These are phyloP conservation scores for Chiroxiphia lanceolata DNA, from an alignment of 2,797 vertebrate genomes.

Conservation along the genomic window DNA sequence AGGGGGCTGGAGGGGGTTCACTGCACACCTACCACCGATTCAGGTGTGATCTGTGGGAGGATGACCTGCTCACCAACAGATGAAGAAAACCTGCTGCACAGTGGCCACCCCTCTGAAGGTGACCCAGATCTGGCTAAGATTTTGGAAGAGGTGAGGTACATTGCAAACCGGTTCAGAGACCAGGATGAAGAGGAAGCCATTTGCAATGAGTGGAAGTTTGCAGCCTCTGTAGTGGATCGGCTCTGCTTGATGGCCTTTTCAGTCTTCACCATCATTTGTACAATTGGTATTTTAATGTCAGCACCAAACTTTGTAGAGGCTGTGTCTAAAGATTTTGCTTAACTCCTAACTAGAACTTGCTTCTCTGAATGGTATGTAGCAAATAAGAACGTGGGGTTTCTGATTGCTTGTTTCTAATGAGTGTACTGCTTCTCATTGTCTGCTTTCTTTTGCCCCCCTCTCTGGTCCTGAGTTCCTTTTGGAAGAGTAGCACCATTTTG, in stretches of 20 bases:
- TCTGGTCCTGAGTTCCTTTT: background rate
- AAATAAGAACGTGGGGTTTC: constrained; percentile 11
- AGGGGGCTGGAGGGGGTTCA: constrained; percentile 84
- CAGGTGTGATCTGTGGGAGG: constrained; percentile 79
- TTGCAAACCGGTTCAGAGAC: constrained; percentile 85
- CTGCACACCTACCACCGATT: constrained; percentile 79
- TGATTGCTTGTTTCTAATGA: background rate
- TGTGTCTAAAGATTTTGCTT: constrained; percentile 89
- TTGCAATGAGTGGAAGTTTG: constrained; percentile 95
- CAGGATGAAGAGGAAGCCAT: constrained; percentile 85
- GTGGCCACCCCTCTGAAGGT: constrained; percentile 71
- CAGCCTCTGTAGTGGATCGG: constrained; percentile 92
- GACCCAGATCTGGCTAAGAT: constrained; percentile 79
- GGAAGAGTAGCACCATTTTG: background rate
- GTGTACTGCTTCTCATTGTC: background rate
- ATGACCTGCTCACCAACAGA: constrained; percentile 79
- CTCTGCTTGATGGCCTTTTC: constrained; percentile 95
- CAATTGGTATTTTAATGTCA: constrained; percentile 93
- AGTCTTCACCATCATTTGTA: constrained; percentile 91
- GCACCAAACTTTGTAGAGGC: constrained; percentile 93
- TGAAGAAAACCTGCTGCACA: constrained; percentile 76
- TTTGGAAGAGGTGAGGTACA: constrained; percentile 89
- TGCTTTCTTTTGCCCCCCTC: background rate
- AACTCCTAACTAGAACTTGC: background rate
- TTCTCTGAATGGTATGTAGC: constrained; percentile 59